Evolutionary conservation across 2,888 invertebrate genomes (phyloP), one percentile per base, ranked within the genome.

Genomic region (Ellobium chinense): DNA sequence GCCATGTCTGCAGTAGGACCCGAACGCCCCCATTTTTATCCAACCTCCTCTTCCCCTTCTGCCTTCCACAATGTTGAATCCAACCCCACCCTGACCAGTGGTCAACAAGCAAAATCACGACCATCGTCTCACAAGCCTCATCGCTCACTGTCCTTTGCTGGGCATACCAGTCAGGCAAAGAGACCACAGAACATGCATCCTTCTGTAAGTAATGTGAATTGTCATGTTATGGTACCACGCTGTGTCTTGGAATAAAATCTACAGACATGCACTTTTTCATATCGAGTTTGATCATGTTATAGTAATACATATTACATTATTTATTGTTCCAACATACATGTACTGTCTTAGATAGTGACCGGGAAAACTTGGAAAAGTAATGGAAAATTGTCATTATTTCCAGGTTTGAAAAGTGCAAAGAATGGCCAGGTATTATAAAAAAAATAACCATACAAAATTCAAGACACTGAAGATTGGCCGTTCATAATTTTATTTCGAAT

Each of bases 101-200:
- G 60, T 27, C 68, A 69, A n/a, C 37, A 27, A 18, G 60, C 27
- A 18, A 68, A n/a, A 36, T 56, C 65, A 36, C 46, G 27, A 3
- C 27, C 70, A 12, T 63, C 68, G 5, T 72, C 78, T 24, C 78
- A 72, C 37, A 80, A 74, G 36, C 80, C 80, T 18, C 80, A 80
- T 58, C 73, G 80, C 7, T 80, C 80, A 27, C 24, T 80, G 56
- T 80, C 80, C 18, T 80, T 80, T 68, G 80, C 80, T 58, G 80
- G 80, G 4, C 73, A 80, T 58, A 78, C 78, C 24, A 62, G 27
- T 29, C 78, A 78, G 5, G 37, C 36, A 1, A 77, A 60, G 39
- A 68, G 77, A 29, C 46, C 68, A 2, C 76, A 66, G 39, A 77
- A 36, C 24, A n/a, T 60, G n/a, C 77, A 77, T 21, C 69, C 68